Percentiles rank a stretch among this genome's conserved stretches.
These are phyloP conservation scores for Actenoides lindsayi DNA, from an alignment of 2,113 vertebrate genomes.

Conservation along the genomic window DNA sequence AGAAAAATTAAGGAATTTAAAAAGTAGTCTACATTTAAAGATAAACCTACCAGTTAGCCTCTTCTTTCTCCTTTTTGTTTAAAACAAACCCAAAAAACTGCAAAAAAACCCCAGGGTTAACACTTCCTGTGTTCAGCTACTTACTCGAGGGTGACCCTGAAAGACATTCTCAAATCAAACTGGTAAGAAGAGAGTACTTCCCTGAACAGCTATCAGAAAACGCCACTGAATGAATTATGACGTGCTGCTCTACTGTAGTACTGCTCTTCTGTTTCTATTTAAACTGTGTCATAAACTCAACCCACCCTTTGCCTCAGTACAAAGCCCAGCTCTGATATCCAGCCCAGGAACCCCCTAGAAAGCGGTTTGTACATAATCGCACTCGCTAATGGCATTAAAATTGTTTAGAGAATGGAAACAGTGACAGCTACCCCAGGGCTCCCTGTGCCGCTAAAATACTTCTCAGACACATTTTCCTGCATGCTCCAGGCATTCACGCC, in stretches of 20 bases:
- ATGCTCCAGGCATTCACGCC: background rate
- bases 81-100: background rate
- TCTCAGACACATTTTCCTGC: conserved; percentile 1
- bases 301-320: conserved; percentile 45
- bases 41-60: background rate
- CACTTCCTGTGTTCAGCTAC: background rate
- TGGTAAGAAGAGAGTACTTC: background rate
- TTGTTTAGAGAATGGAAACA: conserved; percentile 38
- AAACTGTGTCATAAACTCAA: conserved; percentile 56
- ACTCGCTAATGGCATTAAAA: conserved; percentile 43
- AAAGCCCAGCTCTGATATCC: conserved; percentile 36
- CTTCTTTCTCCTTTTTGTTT: background rate
- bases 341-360: conserved; percentile 51
- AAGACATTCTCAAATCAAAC: background rate
- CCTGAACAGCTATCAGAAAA: background rate
- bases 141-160: background rate
- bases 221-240: background rate
- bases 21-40: background rate
- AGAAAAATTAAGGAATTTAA: background rate
- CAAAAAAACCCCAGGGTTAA: background rate
- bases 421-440: background rate
- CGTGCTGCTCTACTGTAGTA: background rate
- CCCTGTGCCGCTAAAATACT: background rate
- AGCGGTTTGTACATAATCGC: conserved; percentile 32
- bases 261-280: conserved; percentile 31